These are phyloP conservation scores for Panonychus citri DNA, from an alignment of 1,140 invertebrate genomes.

Conservation along the genomic window DNA sequence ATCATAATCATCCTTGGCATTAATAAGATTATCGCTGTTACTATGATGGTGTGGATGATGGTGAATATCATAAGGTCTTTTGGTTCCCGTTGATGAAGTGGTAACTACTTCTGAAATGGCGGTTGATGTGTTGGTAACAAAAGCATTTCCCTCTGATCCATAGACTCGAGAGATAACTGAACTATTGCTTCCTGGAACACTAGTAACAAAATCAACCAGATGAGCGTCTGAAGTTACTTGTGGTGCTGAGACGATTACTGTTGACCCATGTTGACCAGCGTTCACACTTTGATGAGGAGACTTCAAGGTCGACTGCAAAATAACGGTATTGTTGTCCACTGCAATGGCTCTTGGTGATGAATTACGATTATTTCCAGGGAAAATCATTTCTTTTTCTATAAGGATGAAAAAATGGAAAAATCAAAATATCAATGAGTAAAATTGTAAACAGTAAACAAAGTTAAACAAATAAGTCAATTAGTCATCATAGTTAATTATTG, in stretches of 20 bases:
- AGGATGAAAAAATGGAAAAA: too few species aligned
- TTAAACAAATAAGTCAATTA: too few species aligned
- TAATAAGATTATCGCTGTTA: too few species aligned
- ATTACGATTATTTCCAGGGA: neutral
- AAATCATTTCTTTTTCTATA: conserved; percentile 1
- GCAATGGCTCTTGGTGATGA: conserved; percentile 3
- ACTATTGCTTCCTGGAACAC: neutral
- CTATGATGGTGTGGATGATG: neutral
- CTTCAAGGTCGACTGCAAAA: conserved; percentile 4
- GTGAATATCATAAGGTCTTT: neutral
- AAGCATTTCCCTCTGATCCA: neutral
- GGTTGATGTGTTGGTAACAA: neutral
- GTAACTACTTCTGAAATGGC: neutral
- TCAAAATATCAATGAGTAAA: too few species aligned
- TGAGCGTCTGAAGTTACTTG: neutral
- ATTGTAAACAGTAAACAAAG: too few species aligned
- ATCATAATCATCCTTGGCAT: too few species aligned
- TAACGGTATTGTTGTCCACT: conserved; percentile 9
- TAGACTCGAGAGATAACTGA: conserved; percentile 6
- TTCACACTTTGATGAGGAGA: neutral
- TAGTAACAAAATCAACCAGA: conserved; percentile 1
- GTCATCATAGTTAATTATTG: too few species aligned
- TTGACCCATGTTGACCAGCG: conserved; percentile 2
- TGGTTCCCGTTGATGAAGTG: neutral
- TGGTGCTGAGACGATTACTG: conserved; percentile 15